A percentile compares a stretch with the other conserved stretches of the same genome.
Evolutionary conservation across 1,140 invertebrate species (phyloP).

Genomic region (Liolophura sinensis): DNA sequence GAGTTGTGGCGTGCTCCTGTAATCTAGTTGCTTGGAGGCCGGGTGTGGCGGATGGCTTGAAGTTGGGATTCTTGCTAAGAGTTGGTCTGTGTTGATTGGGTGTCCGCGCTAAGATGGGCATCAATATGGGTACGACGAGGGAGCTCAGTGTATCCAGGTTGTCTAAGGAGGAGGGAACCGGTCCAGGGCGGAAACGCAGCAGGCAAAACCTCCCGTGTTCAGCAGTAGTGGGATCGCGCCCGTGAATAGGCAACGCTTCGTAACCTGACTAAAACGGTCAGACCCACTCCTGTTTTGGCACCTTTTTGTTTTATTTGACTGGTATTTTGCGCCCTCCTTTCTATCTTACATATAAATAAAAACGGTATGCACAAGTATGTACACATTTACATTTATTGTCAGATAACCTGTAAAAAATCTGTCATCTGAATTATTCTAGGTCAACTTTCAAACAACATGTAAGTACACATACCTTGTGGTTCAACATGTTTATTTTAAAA

Average conservation of each 20-base stretch:
- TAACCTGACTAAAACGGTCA: constrained; percentile 85
- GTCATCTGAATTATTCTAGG: no score
- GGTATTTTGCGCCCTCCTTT: no score
- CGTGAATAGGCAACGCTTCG: constrained; percentile 83
- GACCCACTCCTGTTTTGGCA: constrained; percentile 73
- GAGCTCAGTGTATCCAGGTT: constrained; percentile 83
- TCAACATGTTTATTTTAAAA: no score
- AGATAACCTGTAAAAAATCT: no score
- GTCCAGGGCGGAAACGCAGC: constrained; percentile 96
- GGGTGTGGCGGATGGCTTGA: constrained; percentile 82
- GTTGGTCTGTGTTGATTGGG: constrained; percentile 63
- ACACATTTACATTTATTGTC: no score
- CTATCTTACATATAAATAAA: no score
- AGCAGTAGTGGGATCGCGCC: constrained; percentile 97
- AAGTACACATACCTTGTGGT: no score
- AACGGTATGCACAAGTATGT: no score
- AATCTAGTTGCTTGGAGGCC: constrained; percentile 92
- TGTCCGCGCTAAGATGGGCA: constrained; percentile 75
- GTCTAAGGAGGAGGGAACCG: constrained; percentile 88
- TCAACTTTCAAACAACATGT: no score
- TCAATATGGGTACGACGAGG: constrained; percentile 84
- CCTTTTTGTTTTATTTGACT: constrained; percentile 18
- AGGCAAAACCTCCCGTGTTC: constrained; percentile 95
- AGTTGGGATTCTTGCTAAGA: constrained; percentile 68
- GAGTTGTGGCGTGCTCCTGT: constrained; percentile 74